Conservation (phyloP, 2,888 invertebrate species). For the Heliconius charithonia region DNA sequence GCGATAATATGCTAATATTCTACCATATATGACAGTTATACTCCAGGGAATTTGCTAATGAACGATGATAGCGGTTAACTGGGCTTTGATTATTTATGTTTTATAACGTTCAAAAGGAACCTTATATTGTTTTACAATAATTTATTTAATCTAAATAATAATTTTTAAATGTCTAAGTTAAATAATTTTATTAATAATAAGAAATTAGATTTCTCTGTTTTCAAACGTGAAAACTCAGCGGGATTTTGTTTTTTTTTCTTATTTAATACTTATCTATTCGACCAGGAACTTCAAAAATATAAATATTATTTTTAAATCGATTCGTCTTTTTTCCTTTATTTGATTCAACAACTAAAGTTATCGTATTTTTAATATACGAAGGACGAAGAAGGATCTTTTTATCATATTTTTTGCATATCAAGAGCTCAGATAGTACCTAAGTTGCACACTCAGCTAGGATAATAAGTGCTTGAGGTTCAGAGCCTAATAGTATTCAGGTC, state of each 20-base stretch:
- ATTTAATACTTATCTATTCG: too few species aligned
- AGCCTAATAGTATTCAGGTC: conserved; percentile 36
- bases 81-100: neutral
- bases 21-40: neutral
- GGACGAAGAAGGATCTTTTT: conserved; percentile 59
- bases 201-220: too few species aligned
- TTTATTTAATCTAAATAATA: too few species aligned
- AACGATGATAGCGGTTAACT: neutral
- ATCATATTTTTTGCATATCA: conserved; percentile 62
- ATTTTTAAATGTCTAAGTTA: too few species aligned
- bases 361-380: conserved; percentile 49
- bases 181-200: too few species aligned
- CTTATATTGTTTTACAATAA: neutral
- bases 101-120: neutral
- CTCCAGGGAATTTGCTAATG: neutral
- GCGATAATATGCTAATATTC: neutral
- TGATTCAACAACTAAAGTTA: conserved; percentile 27
- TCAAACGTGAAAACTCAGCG: neutral
- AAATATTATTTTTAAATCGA: neutral
- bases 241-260: neutral
- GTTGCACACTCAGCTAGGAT: conserved; percentile 57
- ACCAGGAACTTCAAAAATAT: too few species aligned
- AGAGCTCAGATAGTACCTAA: conserved; percentile 53
- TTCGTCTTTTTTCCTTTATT: neutral
- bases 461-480: conserved; percentile 54